Evolutionary conservation across 2,797 vertebrate species (phyloP).

Genomic region (Anguilla megastoma): DNA sequence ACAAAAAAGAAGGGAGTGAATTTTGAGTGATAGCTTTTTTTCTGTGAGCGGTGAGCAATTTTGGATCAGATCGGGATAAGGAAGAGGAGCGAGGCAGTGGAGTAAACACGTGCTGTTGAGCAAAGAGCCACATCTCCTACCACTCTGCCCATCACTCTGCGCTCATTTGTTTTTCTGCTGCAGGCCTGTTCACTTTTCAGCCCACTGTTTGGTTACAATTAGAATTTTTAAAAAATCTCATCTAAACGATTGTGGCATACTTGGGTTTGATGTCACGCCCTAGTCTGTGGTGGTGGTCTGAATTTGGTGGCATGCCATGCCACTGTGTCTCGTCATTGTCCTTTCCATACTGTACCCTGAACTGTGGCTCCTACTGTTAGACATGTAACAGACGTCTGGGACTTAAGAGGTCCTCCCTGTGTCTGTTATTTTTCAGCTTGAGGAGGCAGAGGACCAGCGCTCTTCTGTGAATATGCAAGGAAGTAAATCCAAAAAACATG

Average conservation of each 20-base stretch:
- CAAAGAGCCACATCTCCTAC: no score
- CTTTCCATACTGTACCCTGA: constrained; percentile 40
- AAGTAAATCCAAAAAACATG: neutral
- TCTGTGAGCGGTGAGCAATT: no score
- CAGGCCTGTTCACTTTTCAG: neutral
- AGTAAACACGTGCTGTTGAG: no score
- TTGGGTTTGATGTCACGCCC: neutral
- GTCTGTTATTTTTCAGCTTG: constrained; percentile 44
- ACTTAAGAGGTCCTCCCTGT: constrained; percentile 53
- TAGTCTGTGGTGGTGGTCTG: neutral
- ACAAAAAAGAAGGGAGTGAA: no score
- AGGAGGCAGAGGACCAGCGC: neutral
- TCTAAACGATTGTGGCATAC: neutral
- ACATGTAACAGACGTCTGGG: constrained; percentile 64
- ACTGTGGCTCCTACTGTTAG: constrained; percentile 60
- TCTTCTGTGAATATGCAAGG: neutral
- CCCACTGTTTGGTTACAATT: neutral
- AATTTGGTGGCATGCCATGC: neutral
- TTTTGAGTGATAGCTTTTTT: no score
- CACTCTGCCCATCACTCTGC: neutral
- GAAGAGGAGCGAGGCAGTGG: neutral
- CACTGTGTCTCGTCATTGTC: neutral
- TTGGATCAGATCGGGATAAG: no score
- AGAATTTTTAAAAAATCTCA: neutral
- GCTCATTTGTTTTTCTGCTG: neutral